phyloP scores from a whole-genome alignment of 2,113 vertebrate genomes.

The Regulus satrapa region DNA sequence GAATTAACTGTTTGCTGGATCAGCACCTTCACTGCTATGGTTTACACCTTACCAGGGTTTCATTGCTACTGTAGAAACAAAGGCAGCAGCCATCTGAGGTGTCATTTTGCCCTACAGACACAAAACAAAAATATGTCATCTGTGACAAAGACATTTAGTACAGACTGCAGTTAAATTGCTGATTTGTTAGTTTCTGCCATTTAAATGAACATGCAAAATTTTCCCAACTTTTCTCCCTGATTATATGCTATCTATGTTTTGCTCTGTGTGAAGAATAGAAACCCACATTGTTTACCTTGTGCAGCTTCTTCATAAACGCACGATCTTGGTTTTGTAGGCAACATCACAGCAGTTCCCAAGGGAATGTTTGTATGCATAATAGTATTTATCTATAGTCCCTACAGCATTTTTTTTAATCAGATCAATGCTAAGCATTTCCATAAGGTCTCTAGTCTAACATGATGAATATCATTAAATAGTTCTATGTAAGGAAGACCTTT shows the following conservation, averaged over 20 bases:
- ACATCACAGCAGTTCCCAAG: conserved; percentile 16
- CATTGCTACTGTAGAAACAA: neutral
- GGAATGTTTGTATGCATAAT: conserved; percentile 12
- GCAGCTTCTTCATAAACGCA: neutral
- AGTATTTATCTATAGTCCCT: conserved; percentile 10
- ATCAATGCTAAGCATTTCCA: neutral
- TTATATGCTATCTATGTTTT: neutral
- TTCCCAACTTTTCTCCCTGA: neutral
- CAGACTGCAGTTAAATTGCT: neutral
- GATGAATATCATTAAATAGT: neutral
- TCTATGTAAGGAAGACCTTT: neutral
- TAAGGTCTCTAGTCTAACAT: neutral
- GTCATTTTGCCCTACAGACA: neutral
- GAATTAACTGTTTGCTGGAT: conserved; percentile 27
- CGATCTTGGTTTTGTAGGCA: neutral
- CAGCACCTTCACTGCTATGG: neutral
- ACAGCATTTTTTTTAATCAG: conserved; percentile 7
- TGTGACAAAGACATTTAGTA: neutral
- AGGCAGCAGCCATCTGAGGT: neutral
- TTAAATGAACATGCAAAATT: neutral
- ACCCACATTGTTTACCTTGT: neutral
- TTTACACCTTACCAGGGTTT: neutral
- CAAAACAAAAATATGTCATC: neutral
- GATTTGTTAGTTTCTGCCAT: neutral
- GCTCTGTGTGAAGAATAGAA: neutral